Percentiles rank a stretch among this genome's conserved stretches.
phyloP scores from a whole-genome alignment of 2,113 vertebrate species.

The Nettapus auritus region DNA sequence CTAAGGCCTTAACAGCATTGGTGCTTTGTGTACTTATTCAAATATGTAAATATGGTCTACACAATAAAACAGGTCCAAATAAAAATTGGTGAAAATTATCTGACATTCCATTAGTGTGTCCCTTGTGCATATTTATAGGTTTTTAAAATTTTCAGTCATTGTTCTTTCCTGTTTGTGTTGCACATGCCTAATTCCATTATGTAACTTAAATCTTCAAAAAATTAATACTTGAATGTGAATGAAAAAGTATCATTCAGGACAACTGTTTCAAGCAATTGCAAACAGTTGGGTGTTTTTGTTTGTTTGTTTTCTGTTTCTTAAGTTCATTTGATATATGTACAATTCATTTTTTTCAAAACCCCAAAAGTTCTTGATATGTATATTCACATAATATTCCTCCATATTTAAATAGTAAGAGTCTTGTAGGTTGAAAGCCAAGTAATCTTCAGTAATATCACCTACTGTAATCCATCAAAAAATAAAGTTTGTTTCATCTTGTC shows the following conservation, averaged over 20 bases:
- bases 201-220: slow-evolving; percentile 89
- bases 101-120: slow-evolving; percentile 92
- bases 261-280: slow-evolving; percentile 83
- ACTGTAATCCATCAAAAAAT: slow-evolving; percentile 85
- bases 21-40: slow-evolving; percentile 97
- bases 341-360: slow-evolving; percentile 81
- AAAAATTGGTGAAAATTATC: slow-evolving; percentile 93
- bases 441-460: slow-evolving; percentile 80
- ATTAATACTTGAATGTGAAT: slow-evolving; percentile 86
- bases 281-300: slow-evolving; percentile 61
- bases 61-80: slow-evolving; percentile 94
- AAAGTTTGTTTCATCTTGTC: slow-evolving; percentile 83
- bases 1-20: slow-evolving; percentile 92
- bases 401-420: slow-evolving; percentile 86
- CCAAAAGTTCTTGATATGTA: slow-evolving; percentile 84
- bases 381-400: slow-evolving; percentile 86
- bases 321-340: slow-evolving; percentile 84
- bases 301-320: slow-evolving; percentile 57
- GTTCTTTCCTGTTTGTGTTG: slow-evolving; percentile 84
- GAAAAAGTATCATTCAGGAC: slow-evolving; percentile 84
- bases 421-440: slow-evolving; percentile 84
- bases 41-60: slow-evolving; percentile 97
- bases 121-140: slow-evolving; percentile 96
- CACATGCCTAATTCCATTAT: slow-evolving; percentile 89
- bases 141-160: slow-evolving; percentile 79